Base-by-base conservation (phyloP, 2,888 invertebrate species). In the Cheiracanthium punctorium region DNA sequence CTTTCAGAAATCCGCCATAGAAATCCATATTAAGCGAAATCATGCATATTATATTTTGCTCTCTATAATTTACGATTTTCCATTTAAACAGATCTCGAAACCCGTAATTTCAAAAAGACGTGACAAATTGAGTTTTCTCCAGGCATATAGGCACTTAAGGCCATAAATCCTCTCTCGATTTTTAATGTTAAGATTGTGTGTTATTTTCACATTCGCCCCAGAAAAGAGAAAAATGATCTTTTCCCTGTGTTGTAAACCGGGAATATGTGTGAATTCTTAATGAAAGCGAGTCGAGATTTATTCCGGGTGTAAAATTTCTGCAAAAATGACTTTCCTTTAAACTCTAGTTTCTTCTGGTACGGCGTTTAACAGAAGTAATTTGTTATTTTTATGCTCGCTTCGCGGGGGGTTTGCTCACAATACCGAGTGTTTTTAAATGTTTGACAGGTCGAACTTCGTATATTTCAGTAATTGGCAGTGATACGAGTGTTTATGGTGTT, bases 11-110 rank as follows among this genome's bases (percentile, higher is more conserved):
- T 12, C 17, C 14, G 43, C 43, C 17, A 2, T 17, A 14, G 43
- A 7, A 48, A 48, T 17, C 10, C 43, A 17, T 14, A 48, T 48
- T 7, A 48, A 17, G 43, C 17, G 7, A 48, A 48, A 48, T 48
- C 43, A 48, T 14, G 43, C 43, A 17, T 48, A 2, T 48, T 2
- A 17, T 48, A 48, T 48, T 48, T 48, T 48, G 43, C 43, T 48
- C 43, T 48, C 43, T 48, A 17, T 48, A 48, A 48, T 48, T 48
- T 48, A 48, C 43, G 43, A 48, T 48, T 48, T 48, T 48, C 43
- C 43, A 48, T 48, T 48, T 48, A 48, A 37, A 48, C 43, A 48
- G 17, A 7, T 48, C 43, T 48, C 43, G 17, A 48, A 48, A 17
- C 43, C 43, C 17, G 43, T 48, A 48, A 48, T 48, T 48, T 48